These are phyloP conservation scores for Fundulus diaphanus DNA, from an alignment of 2,797 vertebrate genomes.

Conservation along the genomic window DNA sequence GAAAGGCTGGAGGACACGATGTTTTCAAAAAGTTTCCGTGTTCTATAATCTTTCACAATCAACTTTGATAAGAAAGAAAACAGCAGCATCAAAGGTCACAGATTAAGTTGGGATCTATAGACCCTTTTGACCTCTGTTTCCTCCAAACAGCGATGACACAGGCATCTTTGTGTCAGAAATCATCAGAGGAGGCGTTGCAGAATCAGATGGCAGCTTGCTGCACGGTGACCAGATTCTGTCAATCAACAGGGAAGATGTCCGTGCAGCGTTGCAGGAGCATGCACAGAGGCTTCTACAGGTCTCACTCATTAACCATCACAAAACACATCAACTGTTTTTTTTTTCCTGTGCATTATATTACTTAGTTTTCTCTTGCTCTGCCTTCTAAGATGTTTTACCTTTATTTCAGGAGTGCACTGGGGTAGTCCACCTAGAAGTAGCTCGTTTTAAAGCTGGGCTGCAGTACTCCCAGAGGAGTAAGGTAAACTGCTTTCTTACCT, in stretches of 20 bases:
- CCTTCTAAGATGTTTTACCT: conserved; percentile 2
- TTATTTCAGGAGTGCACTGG: conserved; percentile 85
- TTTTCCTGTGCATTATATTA: not conserved
- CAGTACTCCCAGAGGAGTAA: conserved; percentile 88
- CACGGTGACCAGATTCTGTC: conserved; percentile 95
- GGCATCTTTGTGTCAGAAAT: conserved; percentile 97
- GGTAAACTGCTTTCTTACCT: conserved; percentile 72
- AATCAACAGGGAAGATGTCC: conserved; percentile 92
- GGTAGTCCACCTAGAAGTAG: conserved; percentile 88
- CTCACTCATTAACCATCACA: conserved; percentile 19
- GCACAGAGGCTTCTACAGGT: conserved; percentile 91
- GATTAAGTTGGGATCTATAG: conserved; percentile 23
- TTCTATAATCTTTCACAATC: not conserved
- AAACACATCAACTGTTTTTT: not conserved
- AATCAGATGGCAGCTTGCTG: conserved; percentile 89
- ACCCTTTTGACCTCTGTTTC: conserved; percentile 62
- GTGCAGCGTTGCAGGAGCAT: conserved; percentile 88
- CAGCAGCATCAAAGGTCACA: conserved; percentile 20
- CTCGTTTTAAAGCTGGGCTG: conserved; percentile 90
- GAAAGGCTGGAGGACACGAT: not conserved
- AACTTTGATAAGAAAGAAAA: conserved; percentile 43
- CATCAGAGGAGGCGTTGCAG: conserved; percentile 88
- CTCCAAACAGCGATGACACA: conserved; percentile 86
- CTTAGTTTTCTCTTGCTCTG: not conserved
- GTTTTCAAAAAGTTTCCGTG: not conserved